These are phyloP conservation scores for Byasa hedistus DNA, from an alignment of 2,888 invertebrate species.

Conservation along the genomic window DNA sequence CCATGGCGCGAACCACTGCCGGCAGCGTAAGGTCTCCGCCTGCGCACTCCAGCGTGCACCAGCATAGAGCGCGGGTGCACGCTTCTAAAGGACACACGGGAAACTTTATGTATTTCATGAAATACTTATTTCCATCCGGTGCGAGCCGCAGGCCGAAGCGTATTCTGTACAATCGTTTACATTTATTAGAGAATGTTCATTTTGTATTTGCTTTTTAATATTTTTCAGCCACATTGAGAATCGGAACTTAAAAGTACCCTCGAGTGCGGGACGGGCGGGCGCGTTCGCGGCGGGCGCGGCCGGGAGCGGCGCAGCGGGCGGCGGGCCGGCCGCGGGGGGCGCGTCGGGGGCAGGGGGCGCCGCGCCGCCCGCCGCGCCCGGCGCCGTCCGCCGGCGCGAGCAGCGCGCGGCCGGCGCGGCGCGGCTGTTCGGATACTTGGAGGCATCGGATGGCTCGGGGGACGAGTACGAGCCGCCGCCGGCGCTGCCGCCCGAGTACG, in stretches of 20 bases:
- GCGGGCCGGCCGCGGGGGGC: slow-evolving; percentile 54
- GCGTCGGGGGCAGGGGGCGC: slow-evolving; percentile 33
- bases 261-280: slow-evolving; percentile 59
- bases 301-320: slow-evolving; percentile 30
- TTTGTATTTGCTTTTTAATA: not conserved
- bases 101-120: too few species aligned
- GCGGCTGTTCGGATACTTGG: slow-evolving; percentile 85
- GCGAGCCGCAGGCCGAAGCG: too few species aligned
- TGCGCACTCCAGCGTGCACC: too few species aligned
- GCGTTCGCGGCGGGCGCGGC: slow-evolving; percentile 33
- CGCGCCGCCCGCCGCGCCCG: slow-evolving; percentile 33
- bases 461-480: slow-evolving; percentile 65
- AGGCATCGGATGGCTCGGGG: slow-evolving; percentile 73
- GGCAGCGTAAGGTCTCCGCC: too few species aligned
- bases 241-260: slow-evolving; percentile 78
- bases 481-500: slow-evolving; percentile 47
- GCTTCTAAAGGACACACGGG: too few species aligned
- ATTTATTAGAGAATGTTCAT: not conserved
- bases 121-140: too few species aligned
- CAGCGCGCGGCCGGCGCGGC: slow-evolving; percentile 40
- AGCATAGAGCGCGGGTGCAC: too few species aligned
- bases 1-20: too few species aligned
- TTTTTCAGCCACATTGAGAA: slow-evolving; percentile 80
- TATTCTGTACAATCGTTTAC: too few species aligned
- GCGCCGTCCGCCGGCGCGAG: slow-evolving; percentile 37